Base-by-base conservation (phyloP, 1,140 invertebrate species). In the Lepidostoma basale region DNA sequence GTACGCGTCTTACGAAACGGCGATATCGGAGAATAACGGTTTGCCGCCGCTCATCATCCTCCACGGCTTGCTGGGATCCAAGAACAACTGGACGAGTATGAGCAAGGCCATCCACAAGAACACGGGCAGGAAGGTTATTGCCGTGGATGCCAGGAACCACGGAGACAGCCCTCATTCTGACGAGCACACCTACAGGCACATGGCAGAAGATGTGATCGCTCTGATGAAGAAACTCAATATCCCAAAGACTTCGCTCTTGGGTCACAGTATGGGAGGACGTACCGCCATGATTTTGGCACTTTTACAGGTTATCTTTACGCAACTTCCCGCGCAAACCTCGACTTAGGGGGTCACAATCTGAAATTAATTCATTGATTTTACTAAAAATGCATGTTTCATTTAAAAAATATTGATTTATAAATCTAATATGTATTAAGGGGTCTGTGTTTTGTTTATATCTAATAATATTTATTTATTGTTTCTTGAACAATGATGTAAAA, bases 251-350 rank as follows among this genome's bases (percentile, higher is more conserved):
- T 81, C 87, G 66, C 73, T 96, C 3, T 78, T 98, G 67, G 95
- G 95, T 0, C 94, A 98, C 75, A 94, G 93, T 65, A 96, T 97
- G 92, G 95, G 95, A 14, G 96, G 94, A 12, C 88, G 92, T 60
- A 83, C 90, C 1, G 88, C 89, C 44, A 97, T 97, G 94, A 84
- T 84, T 23, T 83, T 91, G 23, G 89, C 94, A 79, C 88, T 67
- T 75, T 74, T 79, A 40, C 12, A 69, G 64, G 67, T 73, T 39
- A 59, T n/a, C 18, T 28, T 33, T 12, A 6, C n/a, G n/a, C n/a
- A n/a, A n/a, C n/a, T n/a, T n/a, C n/a, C n/a, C n/a, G n/a, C n/a
- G n/a, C n/a, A n/a, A n/a, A n/a, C n/a, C n/a, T n/a, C n/a, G n/a
- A n/a, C n/a, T n/a, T n/a, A n/a, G n/a, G n/a, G n/a, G n/a, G n/a